These are phyloP conservation scores for Miltochrista miniata DNA, from an alignment of 2,888 invertebrate species.

Conservation along the genomic window DNA sequence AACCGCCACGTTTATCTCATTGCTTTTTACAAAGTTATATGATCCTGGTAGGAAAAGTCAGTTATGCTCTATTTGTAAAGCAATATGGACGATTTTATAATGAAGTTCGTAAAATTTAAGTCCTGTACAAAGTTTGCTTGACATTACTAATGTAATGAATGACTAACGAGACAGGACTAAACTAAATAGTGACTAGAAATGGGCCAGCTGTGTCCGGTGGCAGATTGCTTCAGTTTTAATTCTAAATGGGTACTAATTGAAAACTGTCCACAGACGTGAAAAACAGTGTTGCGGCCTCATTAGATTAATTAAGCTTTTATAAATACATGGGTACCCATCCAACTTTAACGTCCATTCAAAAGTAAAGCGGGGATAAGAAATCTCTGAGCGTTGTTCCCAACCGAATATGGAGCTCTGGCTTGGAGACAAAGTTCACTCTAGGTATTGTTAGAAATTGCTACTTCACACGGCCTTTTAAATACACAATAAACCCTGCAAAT, in stretches of 20 bases:
- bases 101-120: constrained; percentile 3
- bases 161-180: constrained; percentile 81
- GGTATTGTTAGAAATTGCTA: too few relatives aligned
- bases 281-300: constrained; percentile 31
- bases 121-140: constrained; percentile 42
- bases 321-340: background rate
- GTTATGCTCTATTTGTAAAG: constrained; percentile 12
- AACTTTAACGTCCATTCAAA: too few relatives aligned
- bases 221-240: constrained; percentile 75
- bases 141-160: constrained; percentile 80
- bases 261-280: constrained; percentile 65
- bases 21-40: constrained; percentile 47
- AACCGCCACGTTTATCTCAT: constrained; percentile 78
- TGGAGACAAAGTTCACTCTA: too few relatives aligned
- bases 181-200: constrained; percentile 78
- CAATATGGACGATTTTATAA: constrained; percentile 35
- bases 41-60: constrained; percentile 18
- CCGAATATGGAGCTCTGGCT: too few relatives aligned
- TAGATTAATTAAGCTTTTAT: constrained; percentile 2
- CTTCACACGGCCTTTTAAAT: too few relatives aligned
- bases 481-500: too few relatives aligned
- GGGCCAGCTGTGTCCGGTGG: constrained; percentile 80
- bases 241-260: constrained; percentile 80
- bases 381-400: too few relatives aligned
- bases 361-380: too few relatives aligned